phyloP scores from a whole-genome alignment of 2,113 vertebrate genomes.

The Pseudopodoces humilis region DNA sequence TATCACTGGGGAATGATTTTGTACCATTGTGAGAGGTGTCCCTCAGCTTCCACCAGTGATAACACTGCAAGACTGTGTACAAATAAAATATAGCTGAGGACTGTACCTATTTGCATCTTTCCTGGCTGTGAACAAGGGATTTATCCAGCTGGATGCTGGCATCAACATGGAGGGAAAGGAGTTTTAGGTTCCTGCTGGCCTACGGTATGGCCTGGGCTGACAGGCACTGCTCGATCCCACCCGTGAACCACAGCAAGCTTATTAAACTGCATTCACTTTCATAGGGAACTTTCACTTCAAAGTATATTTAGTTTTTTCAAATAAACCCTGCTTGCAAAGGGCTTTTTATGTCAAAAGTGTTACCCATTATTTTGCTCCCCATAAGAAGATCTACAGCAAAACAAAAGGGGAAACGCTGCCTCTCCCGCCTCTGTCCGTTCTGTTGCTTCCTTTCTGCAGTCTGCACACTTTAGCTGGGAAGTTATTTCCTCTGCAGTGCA shows the following conservation, averaged over 20 bases:
- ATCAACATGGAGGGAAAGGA: background rate
- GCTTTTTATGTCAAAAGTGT: background rate
- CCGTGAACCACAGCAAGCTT: background rate
- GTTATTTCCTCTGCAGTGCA: background rate
- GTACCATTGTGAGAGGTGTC: background rate
- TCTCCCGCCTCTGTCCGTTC: background rate
- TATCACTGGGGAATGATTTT: background rate
- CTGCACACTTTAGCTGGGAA: background rate
- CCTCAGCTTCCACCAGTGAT: background rate
- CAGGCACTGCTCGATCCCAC: fast-evolving
- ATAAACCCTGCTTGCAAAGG: background rate
- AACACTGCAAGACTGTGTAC: fast-evolving
- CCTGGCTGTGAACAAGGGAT: background rate
- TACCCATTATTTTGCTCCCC: background rate
- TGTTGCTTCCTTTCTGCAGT: background rate
- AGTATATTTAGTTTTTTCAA: background rate
- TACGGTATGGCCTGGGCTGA: background rate
- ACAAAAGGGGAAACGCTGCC: background rate
- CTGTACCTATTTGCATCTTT: background rate
- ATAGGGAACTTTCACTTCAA: background rate
- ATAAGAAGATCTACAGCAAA: background rate
- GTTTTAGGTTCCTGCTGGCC: background rate
- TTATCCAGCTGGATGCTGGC: background rate
- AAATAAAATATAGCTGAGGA: background rate
- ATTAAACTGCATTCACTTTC: background rate